Evolutionary conservation across 2,797 vertebrate species (phyloP), one percentile per base, ranked within the genome.

Genomic region (Xerus rutilus): DNA sequence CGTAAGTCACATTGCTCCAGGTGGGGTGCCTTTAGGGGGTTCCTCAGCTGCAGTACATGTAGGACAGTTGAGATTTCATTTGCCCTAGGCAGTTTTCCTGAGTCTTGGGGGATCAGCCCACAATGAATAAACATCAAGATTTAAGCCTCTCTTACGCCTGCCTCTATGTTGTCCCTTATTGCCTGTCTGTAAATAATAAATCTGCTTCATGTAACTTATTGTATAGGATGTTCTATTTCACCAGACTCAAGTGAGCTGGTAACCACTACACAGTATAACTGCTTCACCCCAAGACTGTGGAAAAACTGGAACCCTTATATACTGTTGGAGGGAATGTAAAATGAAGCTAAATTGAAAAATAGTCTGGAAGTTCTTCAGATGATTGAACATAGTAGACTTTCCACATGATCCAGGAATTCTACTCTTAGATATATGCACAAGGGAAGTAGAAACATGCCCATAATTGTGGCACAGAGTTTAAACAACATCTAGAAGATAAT

Each of bases 281-380:
- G 70, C 21, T 77, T 28, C 43, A 76, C 43, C n/a, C 3, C 54
- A 79, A 78, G 72, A 72, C 85, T 8, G 18, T 59, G 21, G 57
- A 23, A 59, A 59, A 59, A 21, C 7, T 59, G 21, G 57, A 59
- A 23, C 57, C 21, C 8, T 59, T 59, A 59, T 23, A 59, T 21
- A 59, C 57, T 59, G 57, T 23, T 23, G 57, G 57, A 57, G 8
- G 21, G 57, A 59, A 59, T 23, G 21, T 59, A 10, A 59, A 59
- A 59, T 59, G 57, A 21, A 59, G 6, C 21, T 7, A 59, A 7
- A 23, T 59, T 23, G 21, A 23, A 59, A 59, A 59, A 23, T 10
- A 59, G 57, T 59, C 57, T 72, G 21, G 28, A 88, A 64, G 69
- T 86, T 96, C 43, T 32, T 86, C 69, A 76, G 86, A 81, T 93